Evolutionary conservation across 2,888 invertebrate species (phyloP).

Genomic region (Lamproptera curius): DNA sequence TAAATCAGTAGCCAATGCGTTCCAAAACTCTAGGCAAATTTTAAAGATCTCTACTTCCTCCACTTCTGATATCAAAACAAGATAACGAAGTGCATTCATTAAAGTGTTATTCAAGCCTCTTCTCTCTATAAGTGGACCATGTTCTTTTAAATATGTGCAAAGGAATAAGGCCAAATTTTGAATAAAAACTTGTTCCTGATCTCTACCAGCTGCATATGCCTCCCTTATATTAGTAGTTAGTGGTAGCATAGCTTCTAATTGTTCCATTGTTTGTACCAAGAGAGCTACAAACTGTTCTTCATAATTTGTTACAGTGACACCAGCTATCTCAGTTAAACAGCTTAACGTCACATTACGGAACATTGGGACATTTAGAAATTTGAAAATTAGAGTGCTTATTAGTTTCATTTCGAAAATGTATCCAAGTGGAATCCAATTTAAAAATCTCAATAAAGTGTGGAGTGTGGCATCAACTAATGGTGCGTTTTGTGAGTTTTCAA

Average conservation of each 20-base stretch:
- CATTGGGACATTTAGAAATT: conserved; percentile 98
- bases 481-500: conserved; percentile 98
- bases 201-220: conserved; percentile 95
- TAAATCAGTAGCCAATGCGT: conserved; percentile 92
- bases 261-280: conserved; percentile 94
- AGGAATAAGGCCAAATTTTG: conserved; percentile 98
- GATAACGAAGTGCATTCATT: conserved; percentile 90
- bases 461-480: conserved; percentile 96
- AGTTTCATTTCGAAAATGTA: conserved; percentile 99
- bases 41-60: conserved; percentile 99
- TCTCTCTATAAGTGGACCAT: conserved; percentile 92
- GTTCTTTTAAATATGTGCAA: conserved; percentile 97
- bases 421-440: conserved; percentile 99
- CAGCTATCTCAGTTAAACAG: conserved; percentile 98
- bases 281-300: conserved; percentile 94
- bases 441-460: conserved; percentile 96
- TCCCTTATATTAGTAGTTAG: conserved; percentile 94
- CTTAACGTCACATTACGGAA: conserved; percentile 98
- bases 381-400: conserved; percentile 94
- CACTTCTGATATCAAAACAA: conserved; percentile 96
- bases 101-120: conserved; percentile 86
- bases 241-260: conserved; percentile 95
- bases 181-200: conserved; percentile 99
- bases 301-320: conserved; percentile 92
- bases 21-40: conserved; percentile 99